Evolutionary conservation across 2,113 vertebrate genomes (phyloP).

Genomic region (Gymnocephalus cernua): DNA sequence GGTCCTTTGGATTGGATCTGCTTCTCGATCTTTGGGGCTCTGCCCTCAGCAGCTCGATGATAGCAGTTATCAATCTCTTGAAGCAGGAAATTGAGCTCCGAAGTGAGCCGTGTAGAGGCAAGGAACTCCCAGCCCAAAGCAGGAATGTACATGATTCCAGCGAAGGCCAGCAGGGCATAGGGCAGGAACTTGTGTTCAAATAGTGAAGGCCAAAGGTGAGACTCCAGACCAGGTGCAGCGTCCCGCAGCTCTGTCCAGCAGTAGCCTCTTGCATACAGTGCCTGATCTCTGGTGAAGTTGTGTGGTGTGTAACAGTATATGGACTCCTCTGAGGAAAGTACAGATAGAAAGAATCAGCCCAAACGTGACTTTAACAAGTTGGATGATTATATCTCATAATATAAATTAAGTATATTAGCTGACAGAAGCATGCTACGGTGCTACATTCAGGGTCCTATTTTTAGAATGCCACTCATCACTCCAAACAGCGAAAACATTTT

Average conservation of each 20-base stretch:
- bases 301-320: constrained; percentile 99
- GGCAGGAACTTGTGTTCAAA: constrained; percentile 99
- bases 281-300: constrained; percentile 99
- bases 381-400: not conserved
- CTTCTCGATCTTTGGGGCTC: constrained; percentile 99
- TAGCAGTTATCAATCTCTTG: constrained; percentile 99
- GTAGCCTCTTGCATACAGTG: constrained; percentile 98
- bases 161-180: constrained; percentile 97
- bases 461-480: not conserved
- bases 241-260: constrained; percentile 99
- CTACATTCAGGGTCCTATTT: not conserved
- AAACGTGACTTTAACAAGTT: constrained; percentile 2
- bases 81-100: constrained; percentile 99
- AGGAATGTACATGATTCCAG: constrained; percentile 98
- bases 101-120: constrained; percentile 97
- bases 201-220: constrained; percentile 92
- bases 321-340: constrained; percentile 91
- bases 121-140: constrained; percentile 98
- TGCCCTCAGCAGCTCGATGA: constrained; percentile 96
- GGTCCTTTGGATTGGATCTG: constrained; percentile 99
- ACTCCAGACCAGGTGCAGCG: constrained; percentile 91
- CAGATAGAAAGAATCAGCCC: constrained; percentile 22
- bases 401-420: not conserved
- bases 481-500: not conserved
- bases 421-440: not conserved